phyloP scores from a whole-genome alignment of 2,888 invertebrate species.

The Synanthedon formicaeformis region DNA sequence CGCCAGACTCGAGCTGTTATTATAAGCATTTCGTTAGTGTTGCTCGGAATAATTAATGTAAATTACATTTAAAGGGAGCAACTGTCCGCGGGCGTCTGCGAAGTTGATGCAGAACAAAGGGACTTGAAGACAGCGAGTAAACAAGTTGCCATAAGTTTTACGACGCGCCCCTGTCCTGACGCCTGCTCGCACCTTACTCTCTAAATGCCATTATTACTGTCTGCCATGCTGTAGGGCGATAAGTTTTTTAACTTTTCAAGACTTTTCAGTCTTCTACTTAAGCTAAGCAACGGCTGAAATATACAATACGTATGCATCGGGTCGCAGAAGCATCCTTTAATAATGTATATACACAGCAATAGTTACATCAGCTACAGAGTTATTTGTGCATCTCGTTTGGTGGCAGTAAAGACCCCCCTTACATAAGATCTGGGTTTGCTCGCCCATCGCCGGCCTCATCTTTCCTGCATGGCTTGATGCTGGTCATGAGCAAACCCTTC shows the following conservation, averaged over 20 bases:
- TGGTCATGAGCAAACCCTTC: too few relatives aligned
- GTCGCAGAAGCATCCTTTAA: too few relatives aligned
- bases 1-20: conserved; percentile 10
- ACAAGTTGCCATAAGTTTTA: conserved; percentile 62
- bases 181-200: conserved; percentile 24
- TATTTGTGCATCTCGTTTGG: too few relatives aligned
- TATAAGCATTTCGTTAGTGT: conserved; percentile 18
- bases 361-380: too few relatives aligned
- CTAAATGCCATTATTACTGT: conserved; percentile 43
- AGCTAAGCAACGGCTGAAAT: too few relatives aligned
- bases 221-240: conserved; percentile 17
- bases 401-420: too few relatives aligned
- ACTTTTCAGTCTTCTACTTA: not conserved
- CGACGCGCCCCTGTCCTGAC: conserved; percentile 28
- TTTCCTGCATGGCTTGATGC: too few relatives aligned
- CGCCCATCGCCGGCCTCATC: too few relatives aligned
- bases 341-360: too few relatives aligned
- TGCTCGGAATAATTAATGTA: conserved; percentile 40
- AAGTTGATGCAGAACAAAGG: conserved; percentile 23
- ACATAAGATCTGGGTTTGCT: too few relatives aligned
- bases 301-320: too few relatives aligned
- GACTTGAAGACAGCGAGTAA: conserved; percentile 38
- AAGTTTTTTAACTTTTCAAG: conserved; percentile 11
- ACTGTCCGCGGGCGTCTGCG: conserved; percentile 45
- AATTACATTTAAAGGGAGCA: conserved; percentile 52